phyloP scores from a whole-genome alignment of 2,113 vertebrate genomes.

The Dipodomys merriami region DNA sequence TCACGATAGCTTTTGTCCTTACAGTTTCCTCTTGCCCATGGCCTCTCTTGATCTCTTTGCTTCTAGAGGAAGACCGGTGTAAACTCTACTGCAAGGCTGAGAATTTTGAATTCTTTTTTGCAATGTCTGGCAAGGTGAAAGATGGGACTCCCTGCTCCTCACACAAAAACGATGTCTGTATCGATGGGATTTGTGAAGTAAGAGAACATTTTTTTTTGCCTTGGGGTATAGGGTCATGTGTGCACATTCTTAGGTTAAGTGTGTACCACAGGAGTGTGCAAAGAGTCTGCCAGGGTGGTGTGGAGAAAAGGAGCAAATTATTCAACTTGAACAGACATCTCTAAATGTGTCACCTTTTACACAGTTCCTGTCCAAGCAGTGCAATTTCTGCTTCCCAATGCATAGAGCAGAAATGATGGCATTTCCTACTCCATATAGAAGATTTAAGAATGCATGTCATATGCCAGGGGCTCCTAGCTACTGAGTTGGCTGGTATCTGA shows the following conservation, averaged over 20 bases:
- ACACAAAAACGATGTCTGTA: conserved; percentile 92
- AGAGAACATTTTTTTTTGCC: conserved; percentile 59
- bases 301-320: not conserved
- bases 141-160: conserved; percentile 95
- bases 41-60: conserved; percentile 3
- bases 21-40: not conserved
- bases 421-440: not conserved
- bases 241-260: not conserved
- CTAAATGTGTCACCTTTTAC: not conserved
- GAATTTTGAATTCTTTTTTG: conserved; percentile 99
- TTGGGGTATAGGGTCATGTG: not conserved
- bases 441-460: not conserved
- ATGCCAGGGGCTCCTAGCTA: too few species aligned
- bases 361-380: accelerated
- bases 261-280: accelerated
- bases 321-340: not conserved
- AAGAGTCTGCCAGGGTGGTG: not conserved
- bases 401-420: too few species aligned
- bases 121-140: conserved; percentile 98
- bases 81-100: conserved; percentile 99
- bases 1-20: not conserved
- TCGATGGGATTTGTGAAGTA: conserved; percentile 98
- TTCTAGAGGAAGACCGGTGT: conserved; percentile 95
- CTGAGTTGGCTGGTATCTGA: too few species aligned
- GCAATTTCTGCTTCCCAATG: not conserved